Evolutionary conservation across 2,888 invertebrate species (phyloP).

Genomic region (Tachystola acroxantha): DNA sequence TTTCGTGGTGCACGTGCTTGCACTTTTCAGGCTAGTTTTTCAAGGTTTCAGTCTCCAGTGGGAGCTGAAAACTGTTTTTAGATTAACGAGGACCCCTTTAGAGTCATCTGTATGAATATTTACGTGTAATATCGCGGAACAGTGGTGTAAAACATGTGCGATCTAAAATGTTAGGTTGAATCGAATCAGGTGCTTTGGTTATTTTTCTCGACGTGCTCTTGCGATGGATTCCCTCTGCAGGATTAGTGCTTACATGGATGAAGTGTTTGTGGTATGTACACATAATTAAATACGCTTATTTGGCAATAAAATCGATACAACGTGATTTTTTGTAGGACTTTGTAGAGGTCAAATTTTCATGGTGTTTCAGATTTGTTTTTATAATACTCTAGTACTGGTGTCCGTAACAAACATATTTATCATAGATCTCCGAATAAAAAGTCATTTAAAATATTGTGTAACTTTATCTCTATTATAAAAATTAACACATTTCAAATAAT

Average conservation of each 20-base stretch:
- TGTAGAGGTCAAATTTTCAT: no score
- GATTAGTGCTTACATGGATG: constrained; percentile 39
- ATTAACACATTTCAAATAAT: no score
- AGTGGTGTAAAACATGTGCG: constrained; percentile 35
- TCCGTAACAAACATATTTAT: no score
- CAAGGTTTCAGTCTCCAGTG: constrained; percentile 40
- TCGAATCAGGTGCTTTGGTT: constrained; percentile 42
- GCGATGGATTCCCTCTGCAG: constrained; percentile 32
- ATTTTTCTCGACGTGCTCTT: constrained; percentile 43
- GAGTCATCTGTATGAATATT: constrained; percentile 14
- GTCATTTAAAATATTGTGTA: no score
- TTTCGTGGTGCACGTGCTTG: constrained; percentile 70
- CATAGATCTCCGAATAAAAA: no score
- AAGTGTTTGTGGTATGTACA: constrained; percentile 67
- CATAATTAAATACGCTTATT: no score
- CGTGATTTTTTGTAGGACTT: no score
- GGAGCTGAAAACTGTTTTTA: constrained; percentile 23
- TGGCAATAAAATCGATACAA: no score
- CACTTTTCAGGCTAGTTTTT: constrained; percentile 62
- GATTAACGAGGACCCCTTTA: constrained; percentile 18
- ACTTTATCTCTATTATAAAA: no score
- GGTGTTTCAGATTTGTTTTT: no score
- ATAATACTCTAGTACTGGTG: no score
- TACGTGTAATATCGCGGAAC: constrained; percentile 19
- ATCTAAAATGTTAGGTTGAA: constrained; percentile 40